Percentiles rank a stretch among this genome's conserved stretches.
phyloP scores from a whole-genome alignment of 2,113 vertebrate genomes.

The Monarcha castaneiventris region DNA sequence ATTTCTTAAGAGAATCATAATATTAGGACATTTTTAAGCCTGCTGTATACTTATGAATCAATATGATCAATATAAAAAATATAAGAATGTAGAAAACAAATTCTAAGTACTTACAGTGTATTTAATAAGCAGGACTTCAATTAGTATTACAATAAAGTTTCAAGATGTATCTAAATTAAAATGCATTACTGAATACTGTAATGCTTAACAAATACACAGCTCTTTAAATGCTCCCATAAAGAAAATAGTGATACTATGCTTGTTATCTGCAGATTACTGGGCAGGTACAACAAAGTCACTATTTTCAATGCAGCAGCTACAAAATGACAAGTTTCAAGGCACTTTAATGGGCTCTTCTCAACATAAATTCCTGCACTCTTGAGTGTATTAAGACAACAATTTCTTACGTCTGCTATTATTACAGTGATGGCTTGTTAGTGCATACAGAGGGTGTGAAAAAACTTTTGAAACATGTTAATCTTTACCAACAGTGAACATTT shows the following conservation, averaged over 20 bases:
- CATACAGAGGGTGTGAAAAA: background rate
- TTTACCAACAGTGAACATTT: background rate
- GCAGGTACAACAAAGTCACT: background rate
- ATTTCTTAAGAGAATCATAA: background rate
- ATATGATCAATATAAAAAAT: background rate
- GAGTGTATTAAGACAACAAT: background rate
- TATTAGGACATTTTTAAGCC: background rate
- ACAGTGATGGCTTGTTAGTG: background rate
- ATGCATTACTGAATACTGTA: background rate
- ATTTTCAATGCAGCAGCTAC: background rate
- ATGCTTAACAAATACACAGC: background rate
- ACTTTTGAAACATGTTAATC: background rate
- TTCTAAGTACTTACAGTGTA: background rate
- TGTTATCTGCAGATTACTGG: background rate
- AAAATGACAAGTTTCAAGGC: background rate
- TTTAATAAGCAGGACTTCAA: background rate
- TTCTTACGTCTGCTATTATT: background rate
- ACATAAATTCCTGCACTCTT: fast-evolving
- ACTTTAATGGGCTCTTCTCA: background rate
- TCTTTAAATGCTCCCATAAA: background rate
- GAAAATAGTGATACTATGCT: background rate
- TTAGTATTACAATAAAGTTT: background rate
- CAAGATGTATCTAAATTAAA: background rate
- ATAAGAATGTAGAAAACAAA: background rate
- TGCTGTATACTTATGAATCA: background rate